Conservation (phyloP, 2,797 vertebrate species). For the Ficedula albicollis region DNA sequence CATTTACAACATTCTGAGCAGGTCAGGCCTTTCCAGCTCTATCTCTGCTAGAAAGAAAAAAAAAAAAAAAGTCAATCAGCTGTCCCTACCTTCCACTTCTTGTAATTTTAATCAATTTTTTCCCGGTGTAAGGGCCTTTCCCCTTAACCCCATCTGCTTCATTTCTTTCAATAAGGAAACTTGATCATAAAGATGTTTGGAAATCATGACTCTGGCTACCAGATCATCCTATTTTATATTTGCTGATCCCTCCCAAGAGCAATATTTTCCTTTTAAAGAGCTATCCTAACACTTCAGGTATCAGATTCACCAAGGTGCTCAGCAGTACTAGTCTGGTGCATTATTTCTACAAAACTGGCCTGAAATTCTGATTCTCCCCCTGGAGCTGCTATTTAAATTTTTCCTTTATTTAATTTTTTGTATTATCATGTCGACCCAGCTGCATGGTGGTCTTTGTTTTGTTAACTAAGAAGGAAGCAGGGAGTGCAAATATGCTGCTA, state of each 20-base stretch:
- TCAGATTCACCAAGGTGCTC: not conserved
- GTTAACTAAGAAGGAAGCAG: not conserved
- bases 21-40: not conserved
- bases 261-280: not conserved
- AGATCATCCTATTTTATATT: not conserved
- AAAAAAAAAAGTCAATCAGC: not conserved
- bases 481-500: not conserved
- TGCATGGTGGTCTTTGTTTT: not conserved
- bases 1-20: not conserved
- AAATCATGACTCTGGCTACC: not conserved
- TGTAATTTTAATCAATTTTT: not conserved
- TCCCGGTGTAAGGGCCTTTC: not conserved
- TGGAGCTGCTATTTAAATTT: not conserved
- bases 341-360: not conserved
- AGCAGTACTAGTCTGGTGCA: not conserved
- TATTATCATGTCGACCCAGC: rapidly evolving
- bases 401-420: not conserved
- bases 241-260: not conserved
- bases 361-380: not conserved
- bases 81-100: not conserved
- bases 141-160: not conserved
- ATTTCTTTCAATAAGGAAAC: not conserved
- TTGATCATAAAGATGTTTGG: not conserved
- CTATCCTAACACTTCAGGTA: not conserved
- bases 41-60: not conserved